A percentile compares a stretch with the other conserved stretches of the same genome.
These are phyloP conservation scores for Bimastos eiseni DNA, from an alignment of 2,888 invertebrate genomes.

Conservation along the genomic window DNA sequence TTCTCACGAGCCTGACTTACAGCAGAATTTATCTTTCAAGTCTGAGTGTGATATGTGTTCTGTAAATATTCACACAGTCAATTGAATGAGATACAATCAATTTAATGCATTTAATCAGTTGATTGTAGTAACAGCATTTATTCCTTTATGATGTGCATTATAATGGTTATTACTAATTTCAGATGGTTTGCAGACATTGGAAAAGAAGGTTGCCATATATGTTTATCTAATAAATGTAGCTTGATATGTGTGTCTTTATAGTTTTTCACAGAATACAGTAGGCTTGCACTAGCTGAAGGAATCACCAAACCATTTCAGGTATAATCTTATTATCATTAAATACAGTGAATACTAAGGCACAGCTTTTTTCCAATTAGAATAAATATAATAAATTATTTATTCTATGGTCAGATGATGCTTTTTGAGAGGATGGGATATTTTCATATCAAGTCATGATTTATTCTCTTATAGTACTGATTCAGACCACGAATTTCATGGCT, in stretches of 20 bases:
- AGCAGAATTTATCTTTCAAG: not conserved
- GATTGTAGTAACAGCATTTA: not conserved
- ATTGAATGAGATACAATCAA: not conserved
- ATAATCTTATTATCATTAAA: not conserved
- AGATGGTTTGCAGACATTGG: not conserved
- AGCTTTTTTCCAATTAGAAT: no score
- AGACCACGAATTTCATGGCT: not conserved
- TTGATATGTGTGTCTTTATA: not conserved
- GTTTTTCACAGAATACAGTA: slow-evolving; percentile 92
- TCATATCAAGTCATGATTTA: not conserved
- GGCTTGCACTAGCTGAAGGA: slow-evolving; percentile 85
- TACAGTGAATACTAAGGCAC: not conserved
- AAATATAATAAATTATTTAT: no score
- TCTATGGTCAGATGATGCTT: not conserved
- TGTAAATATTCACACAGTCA: not conserved
- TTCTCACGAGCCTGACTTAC: not conserved
- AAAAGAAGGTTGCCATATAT: not conserved
- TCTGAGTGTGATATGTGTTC: not conserved
- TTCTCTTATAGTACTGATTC: not conserved
- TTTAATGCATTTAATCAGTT: not conserved
- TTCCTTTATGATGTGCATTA: not conserved
- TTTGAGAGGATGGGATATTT: not conserved
- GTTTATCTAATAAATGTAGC: not conserved
- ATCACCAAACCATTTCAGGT: slow-evolving; percentile 77
- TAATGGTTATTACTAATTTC: not conserved